phyloP scores from a whole-genome alignment of 2,888 invertebrate species.

The Copidosoma aretas region DNA sequence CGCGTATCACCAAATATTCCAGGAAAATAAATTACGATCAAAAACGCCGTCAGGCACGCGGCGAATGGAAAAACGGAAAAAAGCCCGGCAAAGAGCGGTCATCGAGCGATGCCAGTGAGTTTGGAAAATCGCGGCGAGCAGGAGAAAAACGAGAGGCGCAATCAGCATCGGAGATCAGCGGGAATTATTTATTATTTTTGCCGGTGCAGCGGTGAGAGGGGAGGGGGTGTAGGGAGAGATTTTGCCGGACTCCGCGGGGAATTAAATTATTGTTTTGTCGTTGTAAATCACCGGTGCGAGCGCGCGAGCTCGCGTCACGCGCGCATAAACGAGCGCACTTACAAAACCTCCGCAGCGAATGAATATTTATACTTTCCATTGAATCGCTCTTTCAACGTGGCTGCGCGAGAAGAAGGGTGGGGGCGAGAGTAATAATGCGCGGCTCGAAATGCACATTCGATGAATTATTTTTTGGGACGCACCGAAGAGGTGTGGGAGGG shows the following conservation, averaged over 20 bases:
- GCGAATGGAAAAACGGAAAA: background rate
- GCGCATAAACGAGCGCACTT: constrained; percentile 47
- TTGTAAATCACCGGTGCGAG: constrained; percentile 58
- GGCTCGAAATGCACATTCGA: constrained; percentile 55
- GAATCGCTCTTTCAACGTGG: constrained; percentile 59
- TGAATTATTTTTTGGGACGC: constrained; percentile 59
- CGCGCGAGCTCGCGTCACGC: background rate
- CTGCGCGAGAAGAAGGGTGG: background rate
- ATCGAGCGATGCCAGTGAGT: no score
- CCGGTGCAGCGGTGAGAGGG: constrained; percentile 43
- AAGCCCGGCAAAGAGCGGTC: no score
- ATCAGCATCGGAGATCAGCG: constrained; percentile 49
- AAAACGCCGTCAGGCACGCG: background rate
- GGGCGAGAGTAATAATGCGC: constrained; percentile 30
- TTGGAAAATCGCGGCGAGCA: constrained; percentile 9
- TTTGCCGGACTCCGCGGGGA: constrained; percentile 57
- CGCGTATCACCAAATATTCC: background rate
- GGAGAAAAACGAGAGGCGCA: constrained; percentile 42
- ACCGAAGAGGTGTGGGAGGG: background rate
- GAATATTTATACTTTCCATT: constrained; percentile 64
- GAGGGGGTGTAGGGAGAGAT: background rate
- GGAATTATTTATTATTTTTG: constrained; percentile 62
- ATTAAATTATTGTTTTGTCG: constrained; percentile 63
- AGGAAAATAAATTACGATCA: background rate
- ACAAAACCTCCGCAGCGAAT: constrained; percentile 55